Evolutionary conservation across 1,140 invertebrate species (phyloP).

Genomic region (Camponotus pennsylvanicus): DNA sequence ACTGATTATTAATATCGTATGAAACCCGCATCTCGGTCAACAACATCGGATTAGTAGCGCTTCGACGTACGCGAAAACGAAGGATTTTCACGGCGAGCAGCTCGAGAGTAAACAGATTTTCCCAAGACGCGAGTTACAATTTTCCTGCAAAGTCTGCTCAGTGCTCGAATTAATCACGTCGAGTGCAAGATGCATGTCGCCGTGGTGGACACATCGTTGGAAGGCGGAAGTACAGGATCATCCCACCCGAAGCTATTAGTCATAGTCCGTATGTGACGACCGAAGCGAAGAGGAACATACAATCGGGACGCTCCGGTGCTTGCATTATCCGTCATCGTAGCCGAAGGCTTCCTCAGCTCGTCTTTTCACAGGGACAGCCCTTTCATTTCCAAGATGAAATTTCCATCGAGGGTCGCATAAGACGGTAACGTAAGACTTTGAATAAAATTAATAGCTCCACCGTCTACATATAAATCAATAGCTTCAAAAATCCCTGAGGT

Average conservation of each 20-base stretch:
- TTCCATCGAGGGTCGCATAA: conserved; percentile 31
- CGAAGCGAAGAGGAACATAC: conserved; percentile 41
- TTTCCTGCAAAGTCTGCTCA: background rate
- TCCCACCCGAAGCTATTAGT: conserved; percentile 60
- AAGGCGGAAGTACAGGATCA: conserved; percentile 46
- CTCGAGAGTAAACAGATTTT: conserved; percentile 19
- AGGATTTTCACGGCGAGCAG: background rate
- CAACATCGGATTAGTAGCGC: background rate
- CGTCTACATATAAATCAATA: conserved; percentile 22
- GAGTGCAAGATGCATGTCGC: conserved; percentile 8
- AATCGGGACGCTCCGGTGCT: conserved; percentile 44
- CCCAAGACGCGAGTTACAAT: background rate
- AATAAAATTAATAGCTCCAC: conserved; percentile 35
- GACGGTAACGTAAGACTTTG: conserved; percentile 18
- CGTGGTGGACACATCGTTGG: conserved; percentile 37
- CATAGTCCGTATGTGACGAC: conserved; percentile 39
- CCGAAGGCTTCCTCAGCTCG: background rate
- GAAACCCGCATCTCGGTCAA: background rate
- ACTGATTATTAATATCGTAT: conserved; percentile 27
- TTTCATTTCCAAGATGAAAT: conserved; percentile 65
- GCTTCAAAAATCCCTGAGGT: background rate
- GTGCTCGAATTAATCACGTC: conserved; percentile 66
- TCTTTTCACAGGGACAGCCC: conserved; percentile 21
- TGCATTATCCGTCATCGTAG: conserved; percentile 51
- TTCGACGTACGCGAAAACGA: background rate